Base-by-base conservation (phyloP, 2,797 vertebrate species). In the Eulemur coronatus region DNA sequence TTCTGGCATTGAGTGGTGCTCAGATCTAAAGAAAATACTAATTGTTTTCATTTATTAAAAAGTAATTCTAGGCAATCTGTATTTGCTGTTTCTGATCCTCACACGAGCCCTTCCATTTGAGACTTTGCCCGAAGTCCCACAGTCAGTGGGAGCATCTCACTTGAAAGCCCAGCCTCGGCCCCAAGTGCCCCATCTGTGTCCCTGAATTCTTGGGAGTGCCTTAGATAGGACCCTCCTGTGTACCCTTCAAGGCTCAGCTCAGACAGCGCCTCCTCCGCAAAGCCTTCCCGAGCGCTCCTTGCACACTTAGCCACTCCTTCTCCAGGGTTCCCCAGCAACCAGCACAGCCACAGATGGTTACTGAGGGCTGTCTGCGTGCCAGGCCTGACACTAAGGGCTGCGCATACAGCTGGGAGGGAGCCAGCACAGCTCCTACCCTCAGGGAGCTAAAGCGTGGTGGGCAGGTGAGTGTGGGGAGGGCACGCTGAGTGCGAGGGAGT, bases 81-180 rank as follows among this genome's bases (percentile, higher is more conserved):
- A 55, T 33, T 87, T 81, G 33, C 59, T 72, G 12, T 72, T 92
- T 89, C 30, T 76, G 18, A 85, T 35, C 22, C 18, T 94, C 41
- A 52, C 12, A 11, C 1, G 24, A 57, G 6, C 55, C 70, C 22
- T 92, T 88, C 30, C 7, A 67, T 41, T 20, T 7, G 26, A 13
- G 52, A 79, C 11, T 15, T 89, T 63, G 59, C 17, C 38, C n/a
- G 22, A 43, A 70, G 46, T 59, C 48, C 33, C 28, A 85, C 20
- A 46, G 35, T 75, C 61, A 63, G 6, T 14, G 78, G 63, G 6
- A 96, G 2, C 17, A 46, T 33, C 43, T 59, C 55, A 82, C 46
- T 30, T 55, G 35, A 89, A 93, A 92, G 7, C 26, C 35, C 0
- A 7, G 38, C 0, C 13, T 33, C 50, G 3, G 46, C 50, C 18